Conservation (phyloP, 1,140 invertebrate species). For the Anastrepha ludens region DNA sequence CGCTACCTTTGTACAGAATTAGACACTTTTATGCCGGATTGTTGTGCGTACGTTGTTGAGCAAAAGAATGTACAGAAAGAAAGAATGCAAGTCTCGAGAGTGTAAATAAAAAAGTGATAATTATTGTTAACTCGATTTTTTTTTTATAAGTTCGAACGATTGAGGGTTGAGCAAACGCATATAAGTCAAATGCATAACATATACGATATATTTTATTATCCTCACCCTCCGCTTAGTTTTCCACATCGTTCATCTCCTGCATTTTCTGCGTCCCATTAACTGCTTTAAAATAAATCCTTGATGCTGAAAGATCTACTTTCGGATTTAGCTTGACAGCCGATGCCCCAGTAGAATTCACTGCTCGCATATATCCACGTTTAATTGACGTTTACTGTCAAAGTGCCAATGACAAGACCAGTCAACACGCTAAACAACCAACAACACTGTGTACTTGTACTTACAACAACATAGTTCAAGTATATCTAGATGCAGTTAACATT, state of each 20-base stretch:
- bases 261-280: background rate
- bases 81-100: background rate
- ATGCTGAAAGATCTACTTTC: conserved; percentile 7
- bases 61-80: no score
- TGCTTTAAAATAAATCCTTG: background rate
- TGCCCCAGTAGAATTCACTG: conserved; percentile 40
- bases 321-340: background rate
- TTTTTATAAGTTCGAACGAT: no score
- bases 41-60: no score
- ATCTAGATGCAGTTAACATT: background rate
- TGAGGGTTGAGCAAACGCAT: no score
- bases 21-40: background rate
- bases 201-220: no score
- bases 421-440: conserved; percentile 11
- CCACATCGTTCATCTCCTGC: background rate
- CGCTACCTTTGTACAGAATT: background rate
- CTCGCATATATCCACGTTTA: conserved; percentile 46
- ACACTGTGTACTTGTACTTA: conserved; percentile 21
- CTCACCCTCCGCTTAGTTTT: no score
- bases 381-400: conserved; percentile 54
- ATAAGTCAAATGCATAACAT: no score
- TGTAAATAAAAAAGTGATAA: no score
- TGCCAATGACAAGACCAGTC: conserved; percentile 21
- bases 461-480: background rate
- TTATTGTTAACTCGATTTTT: no score